A percentile compares a stretch with the other conserved stretches of the same genome.
Evolutionary conservation across 2,888 invertebrate species (phyloP).

Genomic region (Cephus spinipes): DNA sequence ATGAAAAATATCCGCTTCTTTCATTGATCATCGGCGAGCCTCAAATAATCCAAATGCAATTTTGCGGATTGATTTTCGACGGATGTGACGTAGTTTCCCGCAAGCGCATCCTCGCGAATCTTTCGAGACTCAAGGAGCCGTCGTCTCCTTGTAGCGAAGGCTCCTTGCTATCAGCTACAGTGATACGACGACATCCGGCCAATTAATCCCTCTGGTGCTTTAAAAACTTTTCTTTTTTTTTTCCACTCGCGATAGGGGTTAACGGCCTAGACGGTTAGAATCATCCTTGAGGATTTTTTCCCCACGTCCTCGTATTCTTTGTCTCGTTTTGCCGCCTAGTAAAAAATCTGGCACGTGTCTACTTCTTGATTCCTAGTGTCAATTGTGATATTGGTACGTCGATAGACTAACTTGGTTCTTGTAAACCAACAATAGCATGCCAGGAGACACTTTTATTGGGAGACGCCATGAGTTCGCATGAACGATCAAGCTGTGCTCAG

Average conservation of each 20-base stretch:
- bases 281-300: background rate
- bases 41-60: conserved; percentile 8
- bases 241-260: background rate
- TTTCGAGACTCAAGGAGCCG: background rate
- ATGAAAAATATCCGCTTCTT: conserved; percentile 6
- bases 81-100: background rate
- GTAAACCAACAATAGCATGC: background rate
- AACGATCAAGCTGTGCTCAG: conserved; percentile 28
- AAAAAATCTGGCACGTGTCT: background rate
- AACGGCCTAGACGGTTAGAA: background rate
- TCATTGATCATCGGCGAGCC: background rate
- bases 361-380: background rate
- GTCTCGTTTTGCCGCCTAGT: background rate
- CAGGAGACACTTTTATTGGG: background rate
- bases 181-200: background rate
- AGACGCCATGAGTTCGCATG: conserved; percentile 28
- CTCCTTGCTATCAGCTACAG: background rate
- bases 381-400: background rate
- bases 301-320: background rate
- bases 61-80: conserved; percentile 2
- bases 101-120: background rate
- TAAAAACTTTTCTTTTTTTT: background rate
- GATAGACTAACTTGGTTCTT: background rate
- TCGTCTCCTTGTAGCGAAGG: background rate
- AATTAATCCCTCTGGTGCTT: background rate